Evolutionary conservation across 2,888 invertebrate species (phyloP), one percentile per base, ranked within the genome.

Genomic region (Lycaena phlaeas): DNA sequence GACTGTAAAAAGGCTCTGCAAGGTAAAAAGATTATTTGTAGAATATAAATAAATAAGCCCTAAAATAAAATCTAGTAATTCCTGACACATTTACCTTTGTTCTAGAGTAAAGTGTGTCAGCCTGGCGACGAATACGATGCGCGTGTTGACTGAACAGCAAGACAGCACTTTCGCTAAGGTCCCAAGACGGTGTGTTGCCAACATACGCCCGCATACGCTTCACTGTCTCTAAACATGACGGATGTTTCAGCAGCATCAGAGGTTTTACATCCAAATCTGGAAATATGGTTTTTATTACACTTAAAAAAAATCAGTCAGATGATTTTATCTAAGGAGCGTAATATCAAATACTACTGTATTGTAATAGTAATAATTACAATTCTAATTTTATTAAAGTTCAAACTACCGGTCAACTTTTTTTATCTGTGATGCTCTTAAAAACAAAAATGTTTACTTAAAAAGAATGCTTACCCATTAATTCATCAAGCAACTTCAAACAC

Each of bases 211-310:
- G 85, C 68, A 93, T 79, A 44, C 92, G 87, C 54, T 91, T 90
- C 38, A 94, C 87, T 1, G 93, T 94, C 57, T 93, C 91, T 31
- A 95, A 86, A 51, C 92, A 87, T 31, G 90, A 88, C 0, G 94
- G 91, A 76, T 94, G 92, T 53, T 94, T 94, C 41, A 93, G 87
- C 28, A 96, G 68, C 91, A 94, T 93, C 14, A 94, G 68, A 1
- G 90, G 88, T 46, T 90, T 90, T 14, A 92, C 63, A 3, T 89
- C 74, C 44, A 92, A 59, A 4, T 85, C 85, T 62, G 82, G 0
- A 44, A 49, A 7, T 14, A 30, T 14, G 11, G n/a, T n/a, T n/a
- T n/a, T 7, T 17, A 22, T 14, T 17, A 11, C 11, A 40, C 6
- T 14, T 10, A 27, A 9, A 14, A 15, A 36, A 15, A n/a, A 5